Conservation (phyloP, 2,797 vertebrate species). For the Brachyrhaphis roseni region DNA sequence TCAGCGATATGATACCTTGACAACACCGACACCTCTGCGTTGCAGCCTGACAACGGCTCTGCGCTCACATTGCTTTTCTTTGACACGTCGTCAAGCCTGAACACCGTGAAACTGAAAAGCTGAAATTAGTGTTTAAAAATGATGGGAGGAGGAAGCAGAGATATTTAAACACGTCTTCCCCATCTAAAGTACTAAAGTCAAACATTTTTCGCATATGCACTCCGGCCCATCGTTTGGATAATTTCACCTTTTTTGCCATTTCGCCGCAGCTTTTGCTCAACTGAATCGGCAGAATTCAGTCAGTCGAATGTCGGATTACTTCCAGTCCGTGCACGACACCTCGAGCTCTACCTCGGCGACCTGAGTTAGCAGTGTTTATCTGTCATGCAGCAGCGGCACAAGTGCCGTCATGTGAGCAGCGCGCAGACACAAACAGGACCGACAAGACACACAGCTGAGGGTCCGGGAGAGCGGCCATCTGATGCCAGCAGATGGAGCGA, state of each 20-base stretch:
- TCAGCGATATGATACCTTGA: neutral
- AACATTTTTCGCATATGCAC: neutral
- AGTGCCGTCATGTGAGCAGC: conserved; percentile 33
- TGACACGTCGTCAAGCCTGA: neutral
- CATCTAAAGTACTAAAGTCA: neutral
- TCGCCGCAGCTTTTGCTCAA: neutral
- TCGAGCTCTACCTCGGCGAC: neutral
- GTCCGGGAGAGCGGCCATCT: conserved; percentile 74
- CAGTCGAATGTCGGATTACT: neutral
- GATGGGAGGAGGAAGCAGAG: neutral
- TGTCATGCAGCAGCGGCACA: conserved; percentile 16
- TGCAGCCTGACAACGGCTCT: neutral
- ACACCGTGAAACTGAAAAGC: neutral
- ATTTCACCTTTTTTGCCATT: neutral
- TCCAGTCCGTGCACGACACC: neutral
- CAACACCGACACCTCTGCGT: neutral
- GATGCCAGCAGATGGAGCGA: conserved; percentile 83
- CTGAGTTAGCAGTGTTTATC: conserved; percentile 25
- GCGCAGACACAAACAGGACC: neutral
- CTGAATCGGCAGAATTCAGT: neutral
- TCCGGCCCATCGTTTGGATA: neutral
- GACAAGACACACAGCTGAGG: conserved; percentile 60
- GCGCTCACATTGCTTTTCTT: neutral
- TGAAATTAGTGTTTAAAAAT: neutral
- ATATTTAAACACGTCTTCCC: neutral